Percentiles rank a stretch among this genome's conserved stretches.
Conservation (phyloP, 2,113 vertebrate species). For the Vidua chalybeata region DNA sequence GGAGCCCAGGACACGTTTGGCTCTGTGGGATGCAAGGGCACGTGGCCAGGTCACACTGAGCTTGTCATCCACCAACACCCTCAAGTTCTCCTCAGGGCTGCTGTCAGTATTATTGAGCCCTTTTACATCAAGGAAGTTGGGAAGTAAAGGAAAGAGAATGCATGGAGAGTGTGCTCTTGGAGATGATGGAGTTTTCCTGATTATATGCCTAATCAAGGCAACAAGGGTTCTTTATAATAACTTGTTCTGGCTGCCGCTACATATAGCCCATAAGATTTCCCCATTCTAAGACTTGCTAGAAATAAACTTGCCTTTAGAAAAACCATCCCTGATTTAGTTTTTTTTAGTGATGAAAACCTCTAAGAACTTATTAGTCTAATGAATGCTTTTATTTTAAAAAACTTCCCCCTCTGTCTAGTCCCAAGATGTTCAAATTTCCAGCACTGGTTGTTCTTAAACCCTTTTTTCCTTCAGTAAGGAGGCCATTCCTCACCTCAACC, state of each 20-base stretch:
- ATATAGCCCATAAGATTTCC: accelerated
- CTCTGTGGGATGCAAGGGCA: not conserved
- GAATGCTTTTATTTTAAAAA: not conserved
- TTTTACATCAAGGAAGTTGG: not conserved
- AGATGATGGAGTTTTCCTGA: not conserved
- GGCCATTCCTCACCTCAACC: not conserved
- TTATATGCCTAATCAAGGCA: accelerated
- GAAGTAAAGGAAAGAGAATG: not conserved
- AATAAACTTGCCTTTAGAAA: not conserved
- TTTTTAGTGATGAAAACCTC: not conserved
- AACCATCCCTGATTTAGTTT: not conserved
- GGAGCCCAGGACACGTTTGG: accelerated
- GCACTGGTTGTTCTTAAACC: not conserved
- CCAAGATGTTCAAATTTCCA: not conserved
- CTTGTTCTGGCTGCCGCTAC: not conserved
- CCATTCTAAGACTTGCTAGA: not conserved
- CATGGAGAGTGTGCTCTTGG: accelerated
- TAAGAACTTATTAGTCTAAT: not conserved
- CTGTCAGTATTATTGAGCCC: not conserved
- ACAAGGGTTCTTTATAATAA: not conserved
- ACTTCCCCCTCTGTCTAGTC: accelerated
- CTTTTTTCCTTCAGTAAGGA: not conserved
- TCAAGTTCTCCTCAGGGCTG: not conserved
- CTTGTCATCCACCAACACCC: not conserved
- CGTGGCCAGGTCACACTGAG: accelerated